Evolutionary conservation across 2,113 vertebrate species (phyloP).

Genomic region (Entomyzon cyanotis): DNA sequence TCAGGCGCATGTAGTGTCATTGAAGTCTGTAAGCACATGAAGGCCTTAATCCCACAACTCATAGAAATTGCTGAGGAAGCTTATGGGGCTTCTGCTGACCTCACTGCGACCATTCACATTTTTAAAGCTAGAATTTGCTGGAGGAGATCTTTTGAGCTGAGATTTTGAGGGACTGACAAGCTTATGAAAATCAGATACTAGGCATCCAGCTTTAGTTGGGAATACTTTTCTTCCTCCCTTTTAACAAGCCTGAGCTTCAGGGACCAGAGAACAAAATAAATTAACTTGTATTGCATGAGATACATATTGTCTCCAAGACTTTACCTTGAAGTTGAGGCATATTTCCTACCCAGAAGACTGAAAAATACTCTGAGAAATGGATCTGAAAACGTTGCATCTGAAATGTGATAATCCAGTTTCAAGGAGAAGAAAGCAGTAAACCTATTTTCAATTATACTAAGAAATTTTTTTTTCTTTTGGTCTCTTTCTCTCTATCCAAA

Average conservation of each 20-base stretch:
- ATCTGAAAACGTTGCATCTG: background rate
- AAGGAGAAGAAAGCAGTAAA: constrained; percentile 21
- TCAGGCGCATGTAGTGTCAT: background rate
- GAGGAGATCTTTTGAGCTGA: background rate
- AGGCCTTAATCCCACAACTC: background rate
- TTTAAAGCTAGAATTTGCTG: background rate
- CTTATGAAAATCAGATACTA: background rate
- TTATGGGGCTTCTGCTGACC: background rate
- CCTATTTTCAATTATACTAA: background rate
- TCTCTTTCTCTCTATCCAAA: constrained; percentile 3
- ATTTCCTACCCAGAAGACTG: background rate
- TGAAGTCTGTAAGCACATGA: background rate
- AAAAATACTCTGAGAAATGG: background rate
- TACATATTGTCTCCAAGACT: background rate
- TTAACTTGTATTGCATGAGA: background rate
- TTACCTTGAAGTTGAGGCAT: background rate
- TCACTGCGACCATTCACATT: background rate
- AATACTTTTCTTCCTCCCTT: background rate
- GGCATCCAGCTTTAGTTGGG: background rate
- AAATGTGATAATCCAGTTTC: constrained; percentile 6
- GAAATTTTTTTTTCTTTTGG: background rate
- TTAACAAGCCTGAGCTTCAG: background rate
- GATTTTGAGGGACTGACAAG: background rate
- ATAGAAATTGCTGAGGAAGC: background rate
- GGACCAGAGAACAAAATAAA: background rate